Conservation (phyloP, 92 coral and sea anemone species). For the Actinostola sp. region DNA sequence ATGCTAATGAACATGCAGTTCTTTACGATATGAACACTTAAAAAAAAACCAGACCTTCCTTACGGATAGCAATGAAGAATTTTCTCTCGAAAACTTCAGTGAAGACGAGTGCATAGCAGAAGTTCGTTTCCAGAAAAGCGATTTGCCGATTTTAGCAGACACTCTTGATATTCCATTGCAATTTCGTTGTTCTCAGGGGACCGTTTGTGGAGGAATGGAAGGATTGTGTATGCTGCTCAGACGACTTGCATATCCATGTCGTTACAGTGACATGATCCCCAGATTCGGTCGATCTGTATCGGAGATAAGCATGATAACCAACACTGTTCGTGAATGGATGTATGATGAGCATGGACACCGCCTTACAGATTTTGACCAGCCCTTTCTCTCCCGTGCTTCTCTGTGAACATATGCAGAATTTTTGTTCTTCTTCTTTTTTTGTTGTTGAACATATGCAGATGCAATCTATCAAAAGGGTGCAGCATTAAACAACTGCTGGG, state of each 20-base stretch:
- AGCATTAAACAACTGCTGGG: not conserved
- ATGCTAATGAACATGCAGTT: too few relatives aligned
- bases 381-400: too few relatives aligned
- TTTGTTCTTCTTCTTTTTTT: not conserved
- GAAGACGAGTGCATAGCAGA: too few relatives aligned
- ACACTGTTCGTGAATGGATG: not conserved
- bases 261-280: conserved; percentile 1
- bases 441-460: not conserved
- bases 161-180: not conserved
- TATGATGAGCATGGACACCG: too few relatives aligned
- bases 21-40: too few relatives aligned
- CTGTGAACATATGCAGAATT: not conserved
- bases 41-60: too few relatives aligned
- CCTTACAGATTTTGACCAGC: too few relatives aligned
- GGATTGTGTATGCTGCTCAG: not conserved
- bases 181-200: not conserved
- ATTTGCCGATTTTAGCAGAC: not conserved
- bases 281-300: not conserved
- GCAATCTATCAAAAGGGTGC: not conserved
- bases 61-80: too few relatives aligned
- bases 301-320: not conserved
- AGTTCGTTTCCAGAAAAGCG: too few relatives aligned
- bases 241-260: not conserved
- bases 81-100: too few relatives aligned
- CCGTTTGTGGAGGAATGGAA: not conserved